Evolutionary conservation across 2,888 invertebrate species (phyloP).

Genomic region (Noctua janthe): DNA sequence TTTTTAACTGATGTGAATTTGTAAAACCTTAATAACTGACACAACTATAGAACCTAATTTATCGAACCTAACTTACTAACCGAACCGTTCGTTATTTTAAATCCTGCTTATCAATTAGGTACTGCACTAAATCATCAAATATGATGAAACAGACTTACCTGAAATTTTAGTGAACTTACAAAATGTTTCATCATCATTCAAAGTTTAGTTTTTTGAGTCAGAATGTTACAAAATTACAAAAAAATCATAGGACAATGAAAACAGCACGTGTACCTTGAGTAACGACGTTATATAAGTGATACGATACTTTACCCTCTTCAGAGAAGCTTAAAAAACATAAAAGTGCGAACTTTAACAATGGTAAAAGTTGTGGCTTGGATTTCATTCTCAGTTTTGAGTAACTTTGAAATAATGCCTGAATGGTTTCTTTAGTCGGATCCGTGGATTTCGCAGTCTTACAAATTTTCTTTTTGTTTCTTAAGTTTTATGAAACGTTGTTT

Average conservation of each 20-base stretch:
- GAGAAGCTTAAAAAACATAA: conserved; percentile 21
- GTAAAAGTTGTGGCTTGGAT: conserved; percentile 31
- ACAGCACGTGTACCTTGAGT: conserved; percentile 4
- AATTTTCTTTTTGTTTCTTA: conserved; percentile 20
- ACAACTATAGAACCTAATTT: neutral
- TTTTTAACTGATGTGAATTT: conserved; percentile 1
- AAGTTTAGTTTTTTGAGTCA: neutral
- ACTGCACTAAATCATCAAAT: neutral
- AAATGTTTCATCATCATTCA: neutral
- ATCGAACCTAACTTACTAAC: neutral
- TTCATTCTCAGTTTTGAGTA: conserved; percentile 40
- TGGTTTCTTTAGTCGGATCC: conserved; percentile 14
- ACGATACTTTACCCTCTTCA: neutral
- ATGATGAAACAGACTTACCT: conserved; percentile 7
- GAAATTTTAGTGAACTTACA: conserved; percentile 8
- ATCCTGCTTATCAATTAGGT: neutral
- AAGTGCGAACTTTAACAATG: conserved; percentile 25
- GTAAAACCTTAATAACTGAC: neutral
- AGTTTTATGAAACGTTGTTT: conserved; percentile 27
- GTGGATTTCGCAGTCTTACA: conserved; percentile 13
- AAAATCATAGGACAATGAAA: neutral
- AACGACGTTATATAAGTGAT: conserved; percentile 9
- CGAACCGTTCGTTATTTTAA: neutral
- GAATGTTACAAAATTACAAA: neutral
- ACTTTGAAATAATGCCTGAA: conserved; percentile 40